Conservation (phyloP, 2,888 invertebrate species). For the Harpagoxenus sublaevis region DNA sequence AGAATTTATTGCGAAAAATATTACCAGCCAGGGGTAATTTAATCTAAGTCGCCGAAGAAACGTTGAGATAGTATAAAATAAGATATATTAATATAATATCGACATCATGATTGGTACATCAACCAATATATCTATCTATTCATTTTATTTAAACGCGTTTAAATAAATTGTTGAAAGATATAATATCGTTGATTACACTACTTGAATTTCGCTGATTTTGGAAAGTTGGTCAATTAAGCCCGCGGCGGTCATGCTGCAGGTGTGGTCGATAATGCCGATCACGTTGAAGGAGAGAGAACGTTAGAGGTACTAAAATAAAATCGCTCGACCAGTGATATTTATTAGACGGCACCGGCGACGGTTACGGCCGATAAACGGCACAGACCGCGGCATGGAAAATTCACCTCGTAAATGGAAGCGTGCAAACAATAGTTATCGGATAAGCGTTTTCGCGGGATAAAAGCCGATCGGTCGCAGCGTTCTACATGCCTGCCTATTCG, state of each 20-base stretch:
- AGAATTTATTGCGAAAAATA: no score
- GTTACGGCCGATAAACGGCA: conserved; percentile 38
- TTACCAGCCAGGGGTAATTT: background rate
- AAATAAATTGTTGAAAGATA: background rate
- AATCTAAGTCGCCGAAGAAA: background rate
- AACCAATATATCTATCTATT: background rate
- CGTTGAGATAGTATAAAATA: conserved; percentile 6
- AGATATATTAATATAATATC: background rate
- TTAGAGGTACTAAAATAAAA: conserved; percentile 26
- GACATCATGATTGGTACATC: background rate
- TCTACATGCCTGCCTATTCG: background rate
- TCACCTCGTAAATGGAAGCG: conserved; percentile 27
- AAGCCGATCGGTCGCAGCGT: conserved; percentile 21
- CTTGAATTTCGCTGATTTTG: background rate
- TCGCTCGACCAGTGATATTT: conserved; percentile 23
- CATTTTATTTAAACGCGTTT: background rate
- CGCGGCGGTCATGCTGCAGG: background rate
- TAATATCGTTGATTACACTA: background rate
- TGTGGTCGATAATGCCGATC: conserved; percentile 28
- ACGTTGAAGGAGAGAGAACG: conserved; percentile 8
- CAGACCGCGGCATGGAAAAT: conserved; percentile 20
- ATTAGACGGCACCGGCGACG: conserved; percentile 21
- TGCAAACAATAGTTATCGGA: conserved; percentile 36
- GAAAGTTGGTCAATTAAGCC: conserved; percentile 26
- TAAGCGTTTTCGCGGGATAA: conserved; percentile 24